Evolutionary conservation across 1,140 invertebrate genomes (phyloP).

Genomic region (Telenomus remus): DNA sequence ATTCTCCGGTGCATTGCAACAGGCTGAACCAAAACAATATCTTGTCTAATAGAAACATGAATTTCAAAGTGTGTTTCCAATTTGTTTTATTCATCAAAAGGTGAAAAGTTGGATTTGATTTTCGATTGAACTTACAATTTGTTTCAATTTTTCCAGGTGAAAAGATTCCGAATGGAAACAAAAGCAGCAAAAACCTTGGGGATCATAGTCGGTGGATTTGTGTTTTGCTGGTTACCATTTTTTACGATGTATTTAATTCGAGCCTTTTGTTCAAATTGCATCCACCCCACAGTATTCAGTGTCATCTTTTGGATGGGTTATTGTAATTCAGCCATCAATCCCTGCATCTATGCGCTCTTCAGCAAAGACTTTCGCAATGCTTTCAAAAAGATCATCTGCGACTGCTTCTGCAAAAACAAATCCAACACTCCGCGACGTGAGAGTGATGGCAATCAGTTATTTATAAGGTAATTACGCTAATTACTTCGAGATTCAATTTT

Average conservation of each 20-base stretch:
- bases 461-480: too few relatives aligned
- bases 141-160: constrained; percentile 20
- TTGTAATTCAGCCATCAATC: constrained; percentile 96
- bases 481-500: too few relatives aligned
- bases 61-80: constrained; percentile 67
- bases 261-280: constrained; percentile 88
- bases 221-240: constrained; percentile 95
- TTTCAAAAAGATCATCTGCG: constrained; percentile 92
- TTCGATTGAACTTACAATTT: neutral
- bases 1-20: constrained; percentile 71
- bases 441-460: constrained; percentile 80
- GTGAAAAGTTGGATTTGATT: too few relatives aligned
- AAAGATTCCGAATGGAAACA: constrained; percentile 83
- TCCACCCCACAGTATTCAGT: constrained; percentile 88
- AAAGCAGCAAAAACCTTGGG: constrained; percentile 96
- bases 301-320: constrained; percentile 98
- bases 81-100: constrained; percentile 49
- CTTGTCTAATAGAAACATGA: constrained; percentile 64
- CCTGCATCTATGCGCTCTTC: constrained; percentile 93
- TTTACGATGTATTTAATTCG: constrained; percentile 94
- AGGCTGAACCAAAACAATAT: constrained; percentile 71
- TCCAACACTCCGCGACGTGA: constrained; percentile 76
- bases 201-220: constrained; percentile 95
- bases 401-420: constrained; percentile 81
- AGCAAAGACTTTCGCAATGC: constrained; percentile 94